Evolutionary conservation across 2,888 invertebrate species (phyloP), one percentile per base, ranked within the genome.

Genomic region (Cetonia aurata): DNA sequence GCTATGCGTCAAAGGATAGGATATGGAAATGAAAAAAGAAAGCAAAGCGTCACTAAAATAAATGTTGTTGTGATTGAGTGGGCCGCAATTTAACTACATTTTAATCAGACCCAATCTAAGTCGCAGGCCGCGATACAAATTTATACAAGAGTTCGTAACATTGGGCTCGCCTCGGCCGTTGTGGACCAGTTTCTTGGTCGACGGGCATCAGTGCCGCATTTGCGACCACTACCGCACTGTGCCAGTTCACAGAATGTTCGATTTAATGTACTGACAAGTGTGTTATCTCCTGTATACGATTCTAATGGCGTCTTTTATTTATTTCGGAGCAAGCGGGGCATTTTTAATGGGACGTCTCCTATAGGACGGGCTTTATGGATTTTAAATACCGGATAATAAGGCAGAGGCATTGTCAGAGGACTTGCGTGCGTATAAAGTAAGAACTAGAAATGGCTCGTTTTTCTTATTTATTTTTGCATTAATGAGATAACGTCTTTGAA

Each of bases 291-390:
- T 79, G 79, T 79, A 81, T 83, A 80, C 80, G 81, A 81, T 82
- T 84, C 83, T 84, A 84, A 83, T 84, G 83, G 84, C 81, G 81
- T 82, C 79, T 80, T 81, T 83, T 83, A 82, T 83, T 83, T 84
- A 83, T 83, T 80, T 80, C 77, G 80, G 80, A 79, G 80, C 80
- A 81, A 78, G 81, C 79, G 77, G 76, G 77, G 80, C 78, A 80
- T 82, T 81, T 81, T 81, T 81, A 81, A 81, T 80, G 80, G 75
- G 71, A 68, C 73, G 72, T 76, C 76, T 37, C 78, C 77, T 60
- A 46, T n/a, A 60, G 62, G 76, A 77, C 71, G 77, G 76, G 78
- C 78, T 79, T 80, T 81, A 81, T 81, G 80, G 80, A 77, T 80
- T 80, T 80, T 81, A 79, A 81, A 79, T 81, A 78, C 77, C 72